Evolutionary conservation across 2,797 vertebrate species (phyloP).

Genomic region (Myotis planiceps): DNA sequence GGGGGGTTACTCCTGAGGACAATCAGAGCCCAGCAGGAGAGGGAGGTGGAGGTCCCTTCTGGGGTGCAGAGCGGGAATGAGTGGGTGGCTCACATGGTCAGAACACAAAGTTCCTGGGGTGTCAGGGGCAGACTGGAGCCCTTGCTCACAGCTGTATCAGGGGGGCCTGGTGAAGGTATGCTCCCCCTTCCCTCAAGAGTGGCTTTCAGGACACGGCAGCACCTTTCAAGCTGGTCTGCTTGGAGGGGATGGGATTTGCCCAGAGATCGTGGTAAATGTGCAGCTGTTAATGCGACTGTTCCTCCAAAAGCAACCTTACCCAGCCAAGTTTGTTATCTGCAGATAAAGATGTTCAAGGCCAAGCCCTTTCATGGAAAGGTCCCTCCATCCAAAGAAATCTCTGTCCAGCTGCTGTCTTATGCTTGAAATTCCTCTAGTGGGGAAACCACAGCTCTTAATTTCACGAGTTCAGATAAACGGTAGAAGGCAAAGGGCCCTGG

Average conservation of each 20-base stretch:
- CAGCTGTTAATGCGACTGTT: neutral
- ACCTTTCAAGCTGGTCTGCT: neutral
- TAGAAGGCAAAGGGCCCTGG: neutral
- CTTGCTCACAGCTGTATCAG: neutral
- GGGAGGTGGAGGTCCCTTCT: neutral
- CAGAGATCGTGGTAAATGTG: neutral
- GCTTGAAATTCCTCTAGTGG: neutral
- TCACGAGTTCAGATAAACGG: neutral
- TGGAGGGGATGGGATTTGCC: neutral
- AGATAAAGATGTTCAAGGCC: conserved; percentile 58
- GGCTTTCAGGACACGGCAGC: neutral
- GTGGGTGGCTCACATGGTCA: neutral
- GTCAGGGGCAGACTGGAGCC: neutral
- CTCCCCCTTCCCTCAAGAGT: rapidly evolving
- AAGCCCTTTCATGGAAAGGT: neutral
- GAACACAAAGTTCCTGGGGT: neutral
- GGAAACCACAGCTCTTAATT: neutral
- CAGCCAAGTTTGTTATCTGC: conserved; percentile 28
- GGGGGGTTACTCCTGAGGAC: neutral
- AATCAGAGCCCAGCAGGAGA: neutral
- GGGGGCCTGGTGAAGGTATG: neutral
- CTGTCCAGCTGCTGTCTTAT: neutral
- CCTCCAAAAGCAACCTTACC: neutral
- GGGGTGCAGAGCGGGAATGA: neutral
- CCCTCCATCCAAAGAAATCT: neutral